Conservation (phyloP, 2,113 vertebrate species). For the Trematocara nigrifrons region DNA sequence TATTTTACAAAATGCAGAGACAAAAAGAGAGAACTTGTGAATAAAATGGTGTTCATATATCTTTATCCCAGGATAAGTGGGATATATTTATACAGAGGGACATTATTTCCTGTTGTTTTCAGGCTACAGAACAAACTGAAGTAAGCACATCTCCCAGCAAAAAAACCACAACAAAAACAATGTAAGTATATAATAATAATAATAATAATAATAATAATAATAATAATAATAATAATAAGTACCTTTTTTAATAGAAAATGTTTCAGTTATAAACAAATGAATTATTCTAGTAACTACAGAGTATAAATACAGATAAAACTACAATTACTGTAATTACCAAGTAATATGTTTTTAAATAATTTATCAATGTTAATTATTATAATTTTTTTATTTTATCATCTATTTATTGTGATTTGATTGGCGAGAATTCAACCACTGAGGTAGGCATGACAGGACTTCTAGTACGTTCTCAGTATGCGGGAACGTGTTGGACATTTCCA, state of each 20-base stretch:
- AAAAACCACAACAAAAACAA: background rate
- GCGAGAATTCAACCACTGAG: background rate
- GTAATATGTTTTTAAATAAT: background rate
- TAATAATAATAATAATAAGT: fast-evolving
- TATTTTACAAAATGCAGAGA: background rate
- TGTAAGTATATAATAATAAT: background rate
- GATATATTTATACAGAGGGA: background rate
- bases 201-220: background rate
- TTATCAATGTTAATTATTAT: background rate
- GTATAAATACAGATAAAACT: background rate
- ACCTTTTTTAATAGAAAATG: background rate
- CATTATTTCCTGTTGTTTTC: background rate
- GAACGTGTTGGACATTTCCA: background rate
- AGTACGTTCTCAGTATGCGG: background rate
- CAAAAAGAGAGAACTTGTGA: background rate
- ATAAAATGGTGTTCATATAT: background rate
- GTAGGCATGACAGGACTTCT: background rate
- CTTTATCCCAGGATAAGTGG: background rate
- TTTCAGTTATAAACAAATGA: background rate
- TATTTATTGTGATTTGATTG: background rate
- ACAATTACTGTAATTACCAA: background rate
- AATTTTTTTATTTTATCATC: background rate
- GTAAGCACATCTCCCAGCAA: background rate
- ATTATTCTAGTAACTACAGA: background rate
- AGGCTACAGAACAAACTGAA: background rate